Conservation (phyloP, 2,888 invertebrate species). For the Coenonympha glycerion region DNA sequence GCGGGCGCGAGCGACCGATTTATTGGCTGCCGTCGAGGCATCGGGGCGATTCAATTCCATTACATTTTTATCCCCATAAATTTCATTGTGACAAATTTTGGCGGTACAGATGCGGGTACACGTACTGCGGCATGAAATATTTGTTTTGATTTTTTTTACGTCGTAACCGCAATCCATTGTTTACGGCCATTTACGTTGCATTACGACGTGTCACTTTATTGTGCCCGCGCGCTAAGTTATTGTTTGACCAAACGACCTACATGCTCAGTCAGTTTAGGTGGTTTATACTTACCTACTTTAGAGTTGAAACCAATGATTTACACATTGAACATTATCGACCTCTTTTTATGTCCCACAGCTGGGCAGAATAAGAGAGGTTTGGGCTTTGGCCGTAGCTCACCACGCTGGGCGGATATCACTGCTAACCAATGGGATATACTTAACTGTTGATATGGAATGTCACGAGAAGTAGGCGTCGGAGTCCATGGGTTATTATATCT, state of each 20-base stretch:
- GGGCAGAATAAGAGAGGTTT: too few relatives aligned
- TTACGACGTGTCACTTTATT: slow-evolving; percentile 13
- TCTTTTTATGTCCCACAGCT: too few relatives aligned
- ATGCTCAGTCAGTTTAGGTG: background rate
- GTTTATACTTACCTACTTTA: background rate
- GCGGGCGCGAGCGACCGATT: too few relatives aligned
- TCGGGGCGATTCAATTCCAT: slow-evolving; percentile 60
- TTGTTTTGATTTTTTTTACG: slow-evolving; percentile 27
- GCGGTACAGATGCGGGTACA: slow-evolving; percentile 51
- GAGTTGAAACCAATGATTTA: too few relatives aligned
- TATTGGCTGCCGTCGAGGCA: slow-evolving; percentile 59
- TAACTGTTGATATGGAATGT: too few relatives aligned
- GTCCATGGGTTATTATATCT: too few relatives aligned
- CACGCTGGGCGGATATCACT: too few relatives aligned
- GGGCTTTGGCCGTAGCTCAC: too few relatives aligned
- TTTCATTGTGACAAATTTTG: slow-evolving; percentile 60
- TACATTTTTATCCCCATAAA: slow-evolving; percentile 50
- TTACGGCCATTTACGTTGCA: too few relatives aligned
- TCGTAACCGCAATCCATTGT: slow-evolving; percentile 36
- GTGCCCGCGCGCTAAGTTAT: slow-evolving; percentile 5
- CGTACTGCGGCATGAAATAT: slow-evolving; percentile 24
- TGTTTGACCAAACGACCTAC: slow-evolving; percentile 2
- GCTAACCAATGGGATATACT: too few relatives aligned
- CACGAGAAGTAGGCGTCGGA: too few relatives aligned
- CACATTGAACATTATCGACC: too few relatives aligned